Base-by-base conservation (phyloP, 2,797 vertebrate species). In the Alcedo atthis region DNA sequence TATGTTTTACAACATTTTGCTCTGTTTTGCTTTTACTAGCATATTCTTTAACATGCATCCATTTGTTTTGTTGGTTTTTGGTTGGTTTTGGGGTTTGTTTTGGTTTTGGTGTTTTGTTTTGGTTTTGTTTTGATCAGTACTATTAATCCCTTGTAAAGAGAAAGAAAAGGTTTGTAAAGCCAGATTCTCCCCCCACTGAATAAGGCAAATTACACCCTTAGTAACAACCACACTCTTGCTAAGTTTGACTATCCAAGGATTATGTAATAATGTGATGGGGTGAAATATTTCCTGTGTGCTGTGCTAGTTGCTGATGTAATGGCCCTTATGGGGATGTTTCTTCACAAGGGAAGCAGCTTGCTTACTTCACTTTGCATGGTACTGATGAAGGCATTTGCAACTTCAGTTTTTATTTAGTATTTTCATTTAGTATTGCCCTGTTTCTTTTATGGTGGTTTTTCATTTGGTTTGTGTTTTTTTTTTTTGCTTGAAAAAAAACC, bases 1-100 rank as follows among this genome's bases (percentile, higher is more conserved):
- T 81, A 88, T 86, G 84, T 96, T 97, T 97, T 96, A 92, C 89
- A 97, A 95, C 80, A 96, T 55, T 86, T 96, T 96, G 81, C 96
- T 96, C 90, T 96, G 70, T 97, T 87, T 95, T 95, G 85, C 94
- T 92, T 93, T 92, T 84, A 67, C 67, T 64, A 86, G 88, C 62
- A 87, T 81, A 53, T 32, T 94, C 85, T 89, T 95, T 85, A 90
- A 95, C 49, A 88, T 10, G 15, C 85, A 68, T 87, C 16, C 43
- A 4, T 87, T 77, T 76, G 43, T n/a, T 64, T 22, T 46, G 45
- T 46, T 46, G 37, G 37, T 14, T 37, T 37, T 37, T 37, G 37
- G 37, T 46, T 20, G 45, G 21, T 46, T 46, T 10, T 46, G 24
- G 13, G 35, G 58, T 18, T 21, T 46, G 45, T 19, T 46, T 46